Base-by-base conservation (phyloP, 2,888 invertebrate genomes). In the Lepidonotus clava region DNA sequence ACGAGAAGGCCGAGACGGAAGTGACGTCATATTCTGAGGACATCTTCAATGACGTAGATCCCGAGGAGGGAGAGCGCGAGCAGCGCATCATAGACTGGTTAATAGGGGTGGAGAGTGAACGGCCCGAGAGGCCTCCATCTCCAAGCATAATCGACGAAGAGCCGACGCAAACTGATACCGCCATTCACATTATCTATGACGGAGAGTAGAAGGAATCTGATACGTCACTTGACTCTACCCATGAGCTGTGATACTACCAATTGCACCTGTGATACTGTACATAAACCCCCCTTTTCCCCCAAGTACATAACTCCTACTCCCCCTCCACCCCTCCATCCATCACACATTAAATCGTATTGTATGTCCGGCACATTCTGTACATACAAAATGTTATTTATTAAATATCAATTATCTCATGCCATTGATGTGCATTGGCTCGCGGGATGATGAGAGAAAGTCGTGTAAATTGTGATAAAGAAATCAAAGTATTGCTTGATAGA, bases 141-240 rank as follows among this genome's bases (percentile, higher is more conserved):
- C 89, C 89, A 34, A 88, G 86, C 28, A 87, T 91, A 24, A 87
- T 90, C 0, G 86, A 88, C 0, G 91, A 91, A 24, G 89, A 88
- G 36, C 91, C 91, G 0, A 88, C 89, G 0, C 90, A 91, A 80
- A 91, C 90, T 0, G 91, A 91, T 87, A 91, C 90, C 14, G 91
- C 91, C 11, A 86, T 91, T 14, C 91, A 91, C 85, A 87, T 91
- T 56, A 90, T 91, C 24, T 91, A 91, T 83, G 85, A 89, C 8
- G 91, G 89, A 21, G 90, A 89, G 46, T 87, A 67, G 83, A 14
- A 36, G 4, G n/a, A n/a, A n/a, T n/a, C n/a, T n/a, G n/a, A n/a
- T 18, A 76, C 28, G n/a, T 77, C 46, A 61, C 71, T 84, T 4
- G 67, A 46, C 11, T 40, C n/a, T n/a, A n/a, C n/a, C n/a, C 53